phyloP scores from a whole-genome alignment of 2,113 vertebrate genomes.

The Bucco capensis region DNA sequence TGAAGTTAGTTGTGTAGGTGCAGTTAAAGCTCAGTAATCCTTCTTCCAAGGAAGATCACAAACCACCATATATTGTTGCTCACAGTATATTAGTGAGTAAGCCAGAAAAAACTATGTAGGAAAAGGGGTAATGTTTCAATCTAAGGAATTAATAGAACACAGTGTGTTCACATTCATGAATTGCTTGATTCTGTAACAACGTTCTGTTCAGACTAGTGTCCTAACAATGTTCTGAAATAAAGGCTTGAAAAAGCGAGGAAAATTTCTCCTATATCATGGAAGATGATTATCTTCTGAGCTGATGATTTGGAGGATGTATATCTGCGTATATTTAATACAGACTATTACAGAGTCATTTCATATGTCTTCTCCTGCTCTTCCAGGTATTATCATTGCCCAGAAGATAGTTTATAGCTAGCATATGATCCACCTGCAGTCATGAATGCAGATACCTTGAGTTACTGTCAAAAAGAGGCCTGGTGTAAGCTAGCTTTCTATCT shows the following conservation, averaged over 20 bases:
- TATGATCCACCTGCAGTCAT: conserved; percentile 95
- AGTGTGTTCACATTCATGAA: not conserved
- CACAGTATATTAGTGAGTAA: not conserved
- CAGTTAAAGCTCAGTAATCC: not conserved
- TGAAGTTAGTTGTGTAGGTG: not conserved
- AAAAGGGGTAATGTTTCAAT: not conserved
- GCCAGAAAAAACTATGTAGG: not conserved
- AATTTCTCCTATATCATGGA: not conserved
- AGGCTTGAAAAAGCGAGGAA: not conserved
- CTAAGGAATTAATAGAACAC: not conserved
- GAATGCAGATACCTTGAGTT: conserved; percentile 93
- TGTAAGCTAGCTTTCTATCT: conserved; percentile 98
- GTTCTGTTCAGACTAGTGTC: not conserved
- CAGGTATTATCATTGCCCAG: conserved; percentile 97
- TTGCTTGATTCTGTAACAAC: not conserved
- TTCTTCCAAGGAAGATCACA: not conserved
- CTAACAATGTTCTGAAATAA: not conserved
- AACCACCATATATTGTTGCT: not conserved
- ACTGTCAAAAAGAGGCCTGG: conserved; percentile 98
- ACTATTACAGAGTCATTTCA: not conserved
- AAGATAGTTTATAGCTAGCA: conserved; percentile 90
- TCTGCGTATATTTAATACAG: not conserved
- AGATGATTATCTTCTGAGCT: not conserved
- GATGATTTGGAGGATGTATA: not conserved
- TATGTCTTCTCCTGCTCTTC: conserved; percentile 54